Evolutionary conservation across 1,140 invertebrate species (phyloP), one percentile per base, ranked within the genome.

Genomic region (Lutraria rhynchaena): DNA sequence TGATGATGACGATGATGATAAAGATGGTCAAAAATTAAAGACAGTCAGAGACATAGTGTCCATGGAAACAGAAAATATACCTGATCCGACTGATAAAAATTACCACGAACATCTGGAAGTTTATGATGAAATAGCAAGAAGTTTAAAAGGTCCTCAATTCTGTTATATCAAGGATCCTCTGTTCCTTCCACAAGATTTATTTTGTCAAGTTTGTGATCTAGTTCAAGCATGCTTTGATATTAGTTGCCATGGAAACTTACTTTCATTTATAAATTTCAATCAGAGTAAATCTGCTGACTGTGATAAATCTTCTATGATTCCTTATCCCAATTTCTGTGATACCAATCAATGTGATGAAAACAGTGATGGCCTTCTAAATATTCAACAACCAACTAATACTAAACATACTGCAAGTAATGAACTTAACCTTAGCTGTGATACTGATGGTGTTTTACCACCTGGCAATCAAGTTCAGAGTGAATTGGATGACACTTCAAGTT

Each of bases 211-310:
- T 7, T 51, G 41, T 53, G 69, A 81, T 63, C 37, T 81, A 11
- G 57, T 49, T 41, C 69, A 73, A 31, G 78, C 78, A 27, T 81
- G 69, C 53, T 81, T 81, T 81, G 78, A 81, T 70, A 44, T 81
- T 9, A 67, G 77, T 81, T 81, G 77, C 24, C 55, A 81, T 81
- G 77, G 77, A 31, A 57, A 81, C 29, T 58, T 81, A 44, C 35
- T 81, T 29, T 31, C 55, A 17, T 67, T 41, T 78, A 35, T 44
- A n/a, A 57, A 75, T 11, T 44, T 35, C 22, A 22, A 22, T 55
- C 24, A 58, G 22, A 29, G 27, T 24, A 9, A 24, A 58, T 15
- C 9, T 1, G 1, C 2, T 22, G 57, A 19, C 24, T 49, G 44
- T 41, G 49, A 24, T n/a, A 37, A 55, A 35, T 29, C 29, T n/a